phyloP scores from a whole-genome alignment of 2,888 invertebrate genomes.

The Drosophila aldrichi region DNA sequence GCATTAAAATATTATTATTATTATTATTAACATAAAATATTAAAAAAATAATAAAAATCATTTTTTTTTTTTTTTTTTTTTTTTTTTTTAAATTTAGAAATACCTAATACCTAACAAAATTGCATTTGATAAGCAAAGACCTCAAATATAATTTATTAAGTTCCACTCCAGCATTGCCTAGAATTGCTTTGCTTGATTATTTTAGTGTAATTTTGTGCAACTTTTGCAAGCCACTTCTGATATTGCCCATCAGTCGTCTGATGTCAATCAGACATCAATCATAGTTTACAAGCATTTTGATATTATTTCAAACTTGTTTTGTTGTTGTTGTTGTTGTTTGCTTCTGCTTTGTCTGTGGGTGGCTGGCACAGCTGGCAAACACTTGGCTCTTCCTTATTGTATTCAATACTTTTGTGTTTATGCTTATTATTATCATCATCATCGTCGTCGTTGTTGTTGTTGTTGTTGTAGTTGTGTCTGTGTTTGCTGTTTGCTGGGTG shows the following conservation, averaged over 20 bases:
- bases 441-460: slow-evolving; percentile 7
- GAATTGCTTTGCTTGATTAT: background rate
- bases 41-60: too few relatives aligned
- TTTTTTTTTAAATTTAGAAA: too few relatives aligned
- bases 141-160: too few relatives aligned
- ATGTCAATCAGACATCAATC: slow-evolving; percentile 12
- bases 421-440: slow-evolving; percentile 27
- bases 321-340: background rate
- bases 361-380: background rate
- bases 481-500: slow-evolving; percentile 22
- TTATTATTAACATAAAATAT: too few relatives aligned
- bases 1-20: too few relatives aligned
- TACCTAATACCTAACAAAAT: too few relatives aligned
- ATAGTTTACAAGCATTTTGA: slow-evolving; percentile 5
- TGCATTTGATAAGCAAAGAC: too few relatives aligned
- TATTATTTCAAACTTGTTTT: background rate
- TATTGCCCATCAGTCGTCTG: background rate
- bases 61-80: too few relatives aligned
- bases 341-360: slow-evolving; percentile 1
- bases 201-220: background rate
- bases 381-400: slow-evolving; percentile 6
- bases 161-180: too few relatives aligned
- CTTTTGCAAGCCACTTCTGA: slow-evolving; percentile 1
- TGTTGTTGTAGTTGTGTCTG: slow-evolving; percentile 2
- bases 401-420: slow-evolving; percentile 9